Evolutionary conservation across 2,797 vertebrate genomes (phyloP).

Genomic region (Macroramphosus scolopax): DNA sequence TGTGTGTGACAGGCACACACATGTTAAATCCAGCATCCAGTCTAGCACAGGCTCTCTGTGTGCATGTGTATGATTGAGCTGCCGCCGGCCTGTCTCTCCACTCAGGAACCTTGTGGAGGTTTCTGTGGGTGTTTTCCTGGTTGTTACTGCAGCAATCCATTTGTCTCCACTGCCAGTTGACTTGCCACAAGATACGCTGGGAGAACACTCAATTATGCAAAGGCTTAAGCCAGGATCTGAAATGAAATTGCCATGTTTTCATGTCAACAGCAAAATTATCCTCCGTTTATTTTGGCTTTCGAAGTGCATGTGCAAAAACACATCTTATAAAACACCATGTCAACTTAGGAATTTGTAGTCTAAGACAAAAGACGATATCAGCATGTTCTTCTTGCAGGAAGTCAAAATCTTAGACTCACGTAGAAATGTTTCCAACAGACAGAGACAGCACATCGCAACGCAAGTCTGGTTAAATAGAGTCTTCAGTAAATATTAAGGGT

Average conservation of each 20-base stretch:
- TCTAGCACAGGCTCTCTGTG: slow-evolving; percentile 15
- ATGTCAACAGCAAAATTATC: not conserved
- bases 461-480: too few relatives aligned
- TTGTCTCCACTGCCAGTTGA: slow-evolving; percentile 38
- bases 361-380: too few relatives aligned
- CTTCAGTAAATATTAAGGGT: too few relatives aligned
- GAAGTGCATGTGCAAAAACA: too few relatives aligned
- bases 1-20: slow-evolving; percentile 8
- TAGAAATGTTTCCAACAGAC: too few relatives aligned
- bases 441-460: too few relatives aligned
- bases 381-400: too few relatives aligned
- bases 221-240: slow-evolving; percentile 13
- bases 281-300: too few relatives aligned
- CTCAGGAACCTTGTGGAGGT: slow-evolving; percentile 23
- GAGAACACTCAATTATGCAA: slow-evolving; percentile 26
- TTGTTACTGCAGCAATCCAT: slow-evolving; percentile 42
- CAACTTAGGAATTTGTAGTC: too few relatives aligned
- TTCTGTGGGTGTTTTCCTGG: slow-evolving; percentile 43
- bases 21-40: slow-evolving; percentile 23
- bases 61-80: slow-evolving; percentile 10
- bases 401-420: too few relatives aligned
- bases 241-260: slow-evolving; percentile 16
- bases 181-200: slow-evolving; percentile 23
- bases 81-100: slow-evolving; percentile 13
- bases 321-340: too few relatives aligned